Evolutionary conservation across 2,113 vertebrate species (phyloP).

Genomic region (Addax nasomaculatus): DNA sequence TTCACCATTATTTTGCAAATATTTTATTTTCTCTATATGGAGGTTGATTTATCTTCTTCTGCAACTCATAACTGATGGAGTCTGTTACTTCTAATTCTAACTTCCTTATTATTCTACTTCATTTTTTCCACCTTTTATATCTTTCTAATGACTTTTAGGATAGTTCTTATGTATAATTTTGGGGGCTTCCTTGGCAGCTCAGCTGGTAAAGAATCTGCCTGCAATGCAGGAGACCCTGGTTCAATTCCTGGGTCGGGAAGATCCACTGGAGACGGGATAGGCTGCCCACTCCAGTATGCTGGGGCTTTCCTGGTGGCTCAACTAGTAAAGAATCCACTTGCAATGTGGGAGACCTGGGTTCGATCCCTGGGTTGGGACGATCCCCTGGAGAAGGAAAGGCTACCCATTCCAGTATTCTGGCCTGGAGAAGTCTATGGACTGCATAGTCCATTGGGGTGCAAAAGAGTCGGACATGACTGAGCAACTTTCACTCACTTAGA

Average conservation of each 20-base stretch:
- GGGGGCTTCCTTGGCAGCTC: not conserved
- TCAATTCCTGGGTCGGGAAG: not conserved
- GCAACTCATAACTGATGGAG: not conserved
- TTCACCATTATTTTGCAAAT: not conserved
- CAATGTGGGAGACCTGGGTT: not conserved
- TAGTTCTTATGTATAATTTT: not conserved
- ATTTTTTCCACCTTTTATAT: not conserved
- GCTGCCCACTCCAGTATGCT: not conserved
- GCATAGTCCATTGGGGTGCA: not conserved
- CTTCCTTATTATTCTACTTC: not conserved
- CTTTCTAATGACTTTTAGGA: not conserved
- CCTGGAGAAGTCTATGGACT: not conserved
- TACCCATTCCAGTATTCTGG: not conserved
- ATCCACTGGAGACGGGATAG: not conserved
- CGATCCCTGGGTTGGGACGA: not conserved
- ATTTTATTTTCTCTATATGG: not conserved
- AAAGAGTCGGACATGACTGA: not conserved
- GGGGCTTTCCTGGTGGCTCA: not conserved
- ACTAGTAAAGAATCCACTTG: not conserved
- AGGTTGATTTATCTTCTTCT: not conserved
- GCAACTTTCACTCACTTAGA: not conserved
- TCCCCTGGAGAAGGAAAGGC: not conserved
- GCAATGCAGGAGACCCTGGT: not conserved
- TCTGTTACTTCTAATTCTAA: not conserved
- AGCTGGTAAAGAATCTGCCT: not conserved